Percentiles rank a stretch among this genome's conserved stretches.
These are phyloP conservation scores for Neotoxoptera formosana DNA, from an alignment of 1,140 invertebrate species.

Conservation along the genomic window DNA sequence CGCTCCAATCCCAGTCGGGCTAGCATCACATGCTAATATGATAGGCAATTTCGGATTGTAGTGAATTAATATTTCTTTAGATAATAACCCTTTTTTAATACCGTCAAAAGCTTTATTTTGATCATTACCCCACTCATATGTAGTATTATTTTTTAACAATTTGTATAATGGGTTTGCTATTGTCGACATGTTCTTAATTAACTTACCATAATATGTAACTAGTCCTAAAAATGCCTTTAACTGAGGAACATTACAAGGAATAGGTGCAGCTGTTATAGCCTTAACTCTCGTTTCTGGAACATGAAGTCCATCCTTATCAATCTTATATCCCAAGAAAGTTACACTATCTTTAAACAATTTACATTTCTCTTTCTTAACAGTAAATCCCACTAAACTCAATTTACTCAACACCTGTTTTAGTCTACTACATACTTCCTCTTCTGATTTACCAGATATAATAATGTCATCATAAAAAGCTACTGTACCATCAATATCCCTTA, in stretches of 20 bases:
- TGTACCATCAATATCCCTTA: background rate
- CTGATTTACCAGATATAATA: conserved; percentile 46
- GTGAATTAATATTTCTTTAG: too few relatives aligned
- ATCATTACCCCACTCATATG: too few relatives aligned
- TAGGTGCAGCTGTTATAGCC: background rate
- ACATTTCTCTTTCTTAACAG: background rate
- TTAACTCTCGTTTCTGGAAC: background rate
- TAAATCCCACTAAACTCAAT: background rate
- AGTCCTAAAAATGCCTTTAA: conserved; percentile 57
- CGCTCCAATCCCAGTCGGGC: too few relatives aligned
- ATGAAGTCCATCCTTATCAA: background rate
- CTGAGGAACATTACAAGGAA: background rate
- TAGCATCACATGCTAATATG: too few relatives aligned
- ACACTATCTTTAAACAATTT: background rate
- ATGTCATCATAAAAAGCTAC: conserved; percentile 58
- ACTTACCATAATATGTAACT: background rate
- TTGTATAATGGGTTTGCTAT: too few relatives aligned
- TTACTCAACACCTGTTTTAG: background rate
- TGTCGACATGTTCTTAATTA: background rate
- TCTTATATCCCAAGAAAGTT: background rate
- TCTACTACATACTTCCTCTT: background rate
- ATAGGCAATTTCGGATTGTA: too few relatives aligned
- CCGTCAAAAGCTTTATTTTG: too few relatives aligned
- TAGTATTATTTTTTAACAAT: too few relatives aligned
- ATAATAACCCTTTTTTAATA: too few relatives aligned